Conservation (phyloP, 2,113 vertebrate genomes). For the Apodemus sylvaticus region DNA sequence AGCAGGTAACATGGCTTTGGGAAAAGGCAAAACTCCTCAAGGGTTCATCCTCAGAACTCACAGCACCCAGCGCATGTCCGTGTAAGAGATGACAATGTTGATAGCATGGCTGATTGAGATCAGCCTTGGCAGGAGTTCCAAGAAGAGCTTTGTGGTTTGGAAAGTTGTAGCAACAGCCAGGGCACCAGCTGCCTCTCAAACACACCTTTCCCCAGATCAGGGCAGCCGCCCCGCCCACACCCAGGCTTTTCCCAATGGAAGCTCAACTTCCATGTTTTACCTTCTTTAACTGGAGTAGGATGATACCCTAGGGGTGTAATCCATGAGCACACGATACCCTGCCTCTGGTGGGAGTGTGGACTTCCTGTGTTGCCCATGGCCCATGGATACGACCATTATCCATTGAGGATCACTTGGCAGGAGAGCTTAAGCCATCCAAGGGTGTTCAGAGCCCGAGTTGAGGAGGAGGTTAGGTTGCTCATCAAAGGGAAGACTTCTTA, state of each 20-base stretch:
- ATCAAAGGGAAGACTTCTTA: background rate
- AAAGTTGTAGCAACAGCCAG: background rate
- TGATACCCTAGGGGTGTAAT: background rate
- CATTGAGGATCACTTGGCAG: background rate
- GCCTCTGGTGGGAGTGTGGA: background rate
- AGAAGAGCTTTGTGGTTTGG: slow-evolving; percentile 72
- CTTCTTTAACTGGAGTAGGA: background rate
- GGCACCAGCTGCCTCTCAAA: background rate
- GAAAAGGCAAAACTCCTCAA: background rate
- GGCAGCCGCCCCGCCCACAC: background rate
- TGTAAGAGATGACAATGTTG: background rate
- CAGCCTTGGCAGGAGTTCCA: slow-evolving; percentile 25
- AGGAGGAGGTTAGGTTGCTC: background rate
- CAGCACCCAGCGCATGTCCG: background rate
- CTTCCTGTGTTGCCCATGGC: rapidly evolving
- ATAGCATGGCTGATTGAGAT: background rate
- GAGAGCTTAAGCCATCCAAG: background rate
- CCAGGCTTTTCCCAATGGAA: background rate
- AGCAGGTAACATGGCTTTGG: background rate
- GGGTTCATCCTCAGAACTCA: background rate
- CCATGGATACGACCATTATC: background rate
- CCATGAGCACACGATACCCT: background rate
- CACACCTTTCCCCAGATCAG: background rate
- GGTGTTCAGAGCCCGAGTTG: too few species aligned
- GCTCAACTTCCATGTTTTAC: background rate